Conservation (phyloP, 1,140 invertebrate species). For the Chrysomallon squamiferum region DNA sequence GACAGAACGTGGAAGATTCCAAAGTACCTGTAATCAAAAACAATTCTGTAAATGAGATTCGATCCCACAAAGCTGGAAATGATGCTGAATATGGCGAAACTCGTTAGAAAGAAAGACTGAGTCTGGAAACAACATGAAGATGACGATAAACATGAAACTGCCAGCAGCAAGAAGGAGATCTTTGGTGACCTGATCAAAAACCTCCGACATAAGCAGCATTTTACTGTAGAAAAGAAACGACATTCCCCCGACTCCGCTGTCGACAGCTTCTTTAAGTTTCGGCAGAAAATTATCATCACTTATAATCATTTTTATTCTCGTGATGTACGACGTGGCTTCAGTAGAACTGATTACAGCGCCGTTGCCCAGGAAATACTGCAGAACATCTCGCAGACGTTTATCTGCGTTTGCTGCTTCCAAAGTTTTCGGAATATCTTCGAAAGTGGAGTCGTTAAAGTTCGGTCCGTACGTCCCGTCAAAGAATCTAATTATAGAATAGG, state of each 20-base stretch:
- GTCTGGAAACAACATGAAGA: constrained; percentile 42
- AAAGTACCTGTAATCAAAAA: constrained; percentile 43
- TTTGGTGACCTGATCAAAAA: constrained; percentile 16
- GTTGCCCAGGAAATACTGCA: constrained; percentile 8
- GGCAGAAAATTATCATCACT: constrained; percentile 1
- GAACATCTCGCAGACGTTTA: background rate
- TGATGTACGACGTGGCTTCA: background rate
- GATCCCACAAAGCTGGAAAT: constrained; percentile 32
- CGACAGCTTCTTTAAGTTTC: background rate
- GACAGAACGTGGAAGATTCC: constrained; percentile 48
- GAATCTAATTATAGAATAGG: constrained; percentile 15
- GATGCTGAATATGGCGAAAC: constrained; percentile 36
- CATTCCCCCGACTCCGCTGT: constrained; percentile 6
- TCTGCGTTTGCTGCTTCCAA: constrained; percentile 2
- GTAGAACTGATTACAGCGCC: background rate
- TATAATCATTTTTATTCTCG: background rate
- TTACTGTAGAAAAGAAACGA: background rate
- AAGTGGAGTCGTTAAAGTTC: constrained; percentile 6
- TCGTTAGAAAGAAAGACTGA: constrained; percentile 33
- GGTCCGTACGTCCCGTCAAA: constrained; percentile 19
- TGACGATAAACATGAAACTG: constrained; percentile 40
- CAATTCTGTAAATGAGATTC: constrained; percentile 41
- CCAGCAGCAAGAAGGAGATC: constrained; percentile 38
- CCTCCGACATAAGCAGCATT: background rate
- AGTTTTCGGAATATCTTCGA: constrained; percentile 3